Base-by-base conservation (phyloP, 2,888 invertebrate genomes). In the Drosophila imparisetae region DNA sequence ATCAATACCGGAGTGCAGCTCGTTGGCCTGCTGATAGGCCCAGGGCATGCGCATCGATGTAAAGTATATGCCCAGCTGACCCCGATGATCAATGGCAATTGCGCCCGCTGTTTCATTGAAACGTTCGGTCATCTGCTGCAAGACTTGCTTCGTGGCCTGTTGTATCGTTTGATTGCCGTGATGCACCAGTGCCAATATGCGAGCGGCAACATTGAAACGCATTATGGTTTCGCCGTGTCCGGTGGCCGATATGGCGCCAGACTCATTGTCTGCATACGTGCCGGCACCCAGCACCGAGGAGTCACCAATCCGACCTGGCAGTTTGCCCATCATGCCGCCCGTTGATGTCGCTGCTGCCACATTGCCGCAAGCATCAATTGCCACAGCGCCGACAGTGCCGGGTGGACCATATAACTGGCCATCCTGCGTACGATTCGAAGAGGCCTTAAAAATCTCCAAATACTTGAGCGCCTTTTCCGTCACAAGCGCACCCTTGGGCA, bases 271-370 rank as follows among this genome's bases (percentile, higher is more conserved):
- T 7, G 96, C 96, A 89, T 96, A 96, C 5, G 96, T 96, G 7
- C 96, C 96, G 81, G 95, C 95, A 1, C 96, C 96, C 78, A 95
- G 94, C 77, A 95, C 93, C 0, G 96, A 95, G 0, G 96, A 96
- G 85, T 97, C 97, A 13, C 97, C 96, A 78, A 96, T 95, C 34
- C 97, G 94, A 0, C 97, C 97, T 0, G 95, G 94, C 80, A 95
- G 94, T 92, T 97, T 97, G 0, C 96, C 97, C 60, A 95, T 96
- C 81, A 96, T 95, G 0, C 97, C 97, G 2, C 97, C 97, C 0
- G 97, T 97, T 11, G 97, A 97, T 0, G 97, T 97, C 0, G 96
- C 97, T 2, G 95, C 96, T 0, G 96, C 96, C 54, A 97, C 93
- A 84, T 95, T 95, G 0, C 97, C 97, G 21, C 94, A 85, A 0